These are phyloP conservation scores for Etheostoma cragini DNA, from an alignment of 2,113 vertebrate species.

Conservation along the genomic window DNA sequence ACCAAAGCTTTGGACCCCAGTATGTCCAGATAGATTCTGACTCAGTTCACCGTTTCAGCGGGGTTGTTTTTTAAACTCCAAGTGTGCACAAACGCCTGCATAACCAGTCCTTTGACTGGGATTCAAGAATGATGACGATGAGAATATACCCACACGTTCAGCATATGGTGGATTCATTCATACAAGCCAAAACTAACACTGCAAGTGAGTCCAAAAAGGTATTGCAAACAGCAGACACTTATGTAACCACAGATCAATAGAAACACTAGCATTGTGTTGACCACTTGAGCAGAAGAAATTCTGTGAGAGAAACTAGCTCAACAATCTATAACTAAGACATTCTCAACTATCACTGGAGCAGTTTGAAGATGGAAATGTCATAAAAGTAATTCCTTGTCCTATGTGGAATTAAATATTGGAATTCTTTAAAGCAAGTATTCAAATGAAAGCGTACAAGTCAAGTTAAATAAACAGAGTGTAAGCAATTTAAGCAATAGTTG, in stretches of 20 bases:
- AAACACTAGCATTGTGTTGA: neutral
- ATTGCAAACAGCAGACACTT: neutral
- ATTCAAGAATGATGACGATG: conserved; percentile 38
- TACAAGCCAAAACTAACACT: conserved; percentile 5
- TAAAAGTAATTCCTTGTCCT: neutral
- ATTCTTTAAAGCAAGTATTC: neutral
- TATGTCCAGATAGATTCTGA: conserved; percentile 26
- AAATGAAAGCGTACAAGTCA: conserved; percentile 7
- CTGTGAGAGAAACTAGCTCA: neutral
- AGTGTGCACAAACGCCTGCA: conserved; percentile 11
- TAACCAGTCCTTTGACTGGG: conserved; percentile 40
- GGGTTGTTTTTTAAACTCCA: neutral
- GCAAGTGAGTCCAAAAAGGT: neutral
- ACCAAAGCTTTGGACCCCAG: conserved; percentile 9
- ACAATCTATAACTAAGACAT: neutral
- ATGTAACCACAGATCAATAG: conserved; percentile 4
- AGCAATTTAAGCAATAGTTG: conserved; percentile 24
- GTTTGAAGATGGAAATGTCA: neutral
- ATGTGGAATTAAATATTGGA: conserved; percentile 11
- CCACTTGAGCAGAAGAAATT: neutral
- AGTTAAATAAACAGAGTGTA: conserved; percentile 30
- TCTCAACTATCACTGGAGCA: neutral
- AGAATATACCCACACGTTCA: conserved; percentile 17
- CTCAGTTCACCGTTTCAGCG: conserved; percentile 29
- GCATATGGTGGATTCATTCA: conserved; percentile 41